Evolutionary conservation across 2,797 vertebrate genomes (phyloP), one percentile per base, ranked within the genome.

Genomic region (Valencia hispanica): DNA sequence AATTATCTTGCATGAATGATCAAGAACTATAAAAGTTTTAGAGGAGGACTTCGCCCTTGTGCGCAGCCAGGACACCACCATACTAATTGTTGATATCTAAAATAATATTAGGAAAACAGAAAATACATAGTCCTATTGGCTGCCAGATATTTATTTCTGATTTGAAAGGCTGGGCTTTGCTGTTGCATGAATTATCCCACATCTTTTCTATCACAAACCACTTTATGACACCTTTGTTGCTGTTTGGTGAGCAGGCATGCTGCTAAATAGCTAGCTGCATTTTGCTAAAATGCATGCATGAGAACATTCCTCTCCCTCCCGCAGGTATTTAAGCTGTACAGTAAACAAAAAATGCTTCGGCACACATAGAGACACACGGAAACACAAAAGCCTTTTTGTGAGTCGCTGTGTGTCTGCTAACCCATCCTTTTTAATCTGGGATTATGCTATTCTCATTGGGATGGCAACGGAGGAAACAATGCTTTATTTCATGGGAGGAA

Each of bases 391-490:
- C 86, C 84, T 92, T 88, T 93, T 94, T 94, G 93, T 94, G 86
- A 73, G 74, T 88, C 50, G 81, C 81, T 80, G 89, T 88, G 90
- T 88, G 90, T 89, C 86, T 36, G 74, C 89, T 91, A 88, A 91
- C 88, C 91, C 92, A 81, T 93, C 88, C 91, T 84, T 90, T 91
- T 87, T 93, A 94, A 94, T 94, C 94, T 93, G 92, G 92, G 94
- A 94, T 94, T 94, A 94, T 90, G 79, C 78, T 85, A 91, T 94
- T 93, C 91, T 91, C 92, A 87, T 89, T 80, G 71, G 86, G 90
- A 93, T 61, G 80, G 89, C 86, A 84, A 70, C 81, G 74, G 81
- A 90, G 87, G 84, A 94, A 92, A 94, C 94, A 93, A 94, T 93
- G 91, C 86, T 89, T 83, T 83, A 90, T 87, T 93, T 94, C 88